These are phyloP conservation scores for Chrysodeixis includens DNA, from an alignment of 2,888 invertebrate species.

Conservation along the genomic window DNA sequence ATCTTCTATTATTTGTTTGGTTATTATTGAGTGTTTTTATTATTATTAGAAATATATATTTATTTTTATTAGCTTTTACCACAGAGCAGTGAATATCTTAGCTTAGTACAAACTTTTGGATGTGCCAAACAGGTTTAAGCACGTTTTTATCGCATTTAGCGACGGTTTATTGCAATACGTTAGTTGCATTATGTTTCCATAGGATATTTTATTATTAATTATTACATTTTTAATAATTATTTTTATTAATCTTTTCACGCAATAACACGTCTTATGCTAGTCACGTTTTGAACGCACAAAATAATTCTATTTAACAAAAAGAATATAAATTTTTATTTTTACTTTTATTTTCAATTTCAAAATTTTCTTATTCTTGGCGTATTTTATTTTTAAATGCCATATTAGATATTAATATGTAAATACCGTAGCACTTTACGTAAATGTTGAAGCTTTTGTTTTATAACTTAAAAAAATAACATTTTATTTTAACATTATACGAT, in stretches of 20 bases:
- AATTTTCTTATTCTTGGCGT: constrained; percentile 68
- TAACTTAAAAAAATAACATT: constrained; percentile 57
- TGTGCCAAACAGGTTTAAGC: constrained; percentile 86
- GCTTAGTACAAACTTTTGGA: constrained; percentile 86
- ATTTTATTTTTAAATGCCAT: constrained; percentile 85
- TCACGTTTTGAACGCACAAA: constrained; percentile 87
- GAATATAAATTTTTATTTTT: constrained; percentile 64
- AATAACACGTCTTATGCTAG: constrained; percentile 89
- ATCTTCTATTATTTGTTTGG: constrained; percentile 81
- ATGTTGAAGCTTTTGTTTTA: constrained; percentile 80
- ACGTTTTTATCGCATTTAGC: constrained; percentile 83
- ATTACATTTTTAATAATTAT: constrained; percentile 66
- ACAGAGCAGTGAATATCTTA: constrained; percentile 81
- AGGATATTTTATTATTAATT: constrained; percentile 63
- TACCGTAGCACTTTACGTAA: constrained; percentile 79
- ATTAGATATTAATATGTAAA: constrained; percentile 85
- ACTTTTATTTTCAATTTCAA: constrained; percentile 61
- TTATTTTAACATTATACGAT: constrained; percentile 72
- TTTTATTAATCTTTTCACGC: constrained; percentile 79
- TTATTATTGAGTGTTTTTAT: constrained; percentile 74
- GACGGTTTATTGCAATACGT: constrained; percentile 68
- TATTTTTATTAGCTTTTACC: constrained; percentile 83
- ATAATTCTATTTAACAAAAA: constrained; percentile 73
- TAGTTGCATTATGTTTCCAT: constrained; percentile 78
- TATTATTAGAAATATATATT: constrained; percentile 71